phyloP scores from a whole-genome alignment of 2,797 vertebrate genomes.

The Garrulus glandarius region DNA sequence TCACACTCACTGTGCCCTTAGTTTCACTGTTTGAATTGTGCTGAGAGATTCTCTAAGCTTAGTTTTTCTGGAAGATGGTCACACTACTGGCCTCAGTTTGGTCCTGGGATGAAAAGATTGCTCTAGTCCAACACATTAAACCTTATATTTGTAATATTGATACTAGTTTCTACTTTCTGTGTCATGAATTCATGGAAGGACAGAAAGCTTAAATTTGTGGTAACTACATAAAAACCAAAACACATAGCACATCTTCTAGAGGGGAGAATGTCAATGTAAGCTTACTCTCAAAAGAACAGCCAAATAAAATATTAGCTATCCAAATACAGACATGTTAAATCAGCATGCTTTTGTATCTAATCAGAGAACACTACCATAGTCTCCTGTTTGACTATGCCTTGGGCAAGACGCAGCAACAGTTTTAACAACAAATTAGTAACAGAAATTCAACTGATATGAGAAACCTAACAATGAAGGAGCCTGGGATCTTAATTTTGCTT shows the following conservation, averaged over 20 bases:
- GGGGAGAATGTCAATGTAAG: neutral
- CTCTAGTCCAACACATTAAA: neutral
- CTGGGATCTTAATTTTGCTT: neutral
- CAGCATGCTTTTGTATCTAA: neutral
- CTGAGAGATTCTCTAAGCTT: neutral
- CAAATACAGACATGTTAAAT: constrained; percentile 40
- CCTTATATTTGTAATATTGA: neutral
- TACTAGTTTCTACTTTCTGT: neutral
- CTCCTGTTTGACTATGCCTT: neutral
- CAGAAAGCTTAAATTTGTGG: neutral
- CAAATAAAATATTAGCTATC: constrained; percentile 31
- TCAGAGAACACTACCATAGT: neutral
- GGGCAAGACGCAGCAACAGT: neutral
- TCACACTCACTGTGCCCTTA: neutral
- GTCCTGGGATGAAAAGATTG: neutral
- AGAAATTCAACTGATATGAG: neutral
- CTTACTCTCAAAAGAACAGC: neutral
- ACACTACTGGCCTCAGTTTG: neutral
- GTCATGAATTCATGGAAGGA: neutral
- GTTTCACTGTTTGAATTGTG: neutral
- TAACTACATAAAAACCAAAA: neutral
- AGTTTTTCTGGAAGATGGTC: neutral
- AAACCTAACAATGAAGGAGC: neutral
- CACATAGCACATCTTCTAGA: neutral
- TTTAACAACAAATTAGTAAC: constrained; percentile 1